Conservation (phyloP, 2,113 vertebrate species). For the Sylvilagus bachmani region DNA sequence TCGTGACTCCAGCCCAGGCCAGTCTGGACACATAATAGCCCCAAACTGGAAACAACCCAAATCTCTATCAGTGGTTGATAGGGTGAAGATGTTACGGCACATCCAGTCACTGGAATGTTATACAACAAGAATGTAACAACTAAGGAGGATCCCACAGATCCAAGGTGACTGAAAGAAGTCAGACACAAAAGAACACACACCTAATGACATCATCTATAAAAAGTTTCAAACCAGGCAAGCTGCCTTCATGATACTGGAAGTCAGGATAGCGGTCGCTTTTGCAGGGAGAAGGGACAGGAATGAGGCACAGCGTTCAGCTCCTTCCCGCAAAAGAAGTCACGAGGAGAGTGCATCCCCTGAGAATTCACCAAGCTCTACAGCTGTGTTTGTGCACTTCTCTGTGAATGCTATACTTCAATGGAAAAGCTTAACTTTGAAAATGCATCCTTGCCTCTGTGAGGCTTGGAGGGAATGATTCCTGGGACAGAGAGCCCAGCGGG, state of each 20-base stretch:
- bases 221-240: not conserved
- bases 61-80: not conserved
- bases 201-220: not conserved
- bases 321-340: too few species aligned
- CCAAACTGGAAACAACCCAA: not conserved
- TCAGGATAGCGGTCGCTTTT: not conserved
- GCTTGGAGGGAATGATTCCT: not conserved
- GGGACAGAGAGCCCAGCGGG: not conserved
- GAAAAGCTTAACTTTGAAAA: not conserved
- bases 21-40: not conserved
- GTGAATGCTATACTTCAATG: not conserved
- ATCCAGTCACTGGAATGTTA: not conserved
- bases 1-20: not conserved
- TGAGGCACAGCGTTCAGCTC: not conserved
- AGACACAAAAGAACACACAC: not conserved
- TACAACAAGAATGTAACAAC: not conserved
- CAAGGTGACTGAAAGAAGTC: not conserved
- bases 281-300: not conserved
- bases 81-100: not conserved
- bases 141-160: not conserved
- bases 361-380: not conserved
- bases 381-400: not conserved
- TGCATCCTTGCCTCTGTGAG: not conserved
- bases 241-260: not conserved
- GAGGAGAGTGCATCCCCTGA: not conserved